Percentiles rank a stretch among this genome's conserved stretches.
phyloP scores from a whole-genome alignment of 2,797 vertebrate genomes.

The Florisuga fusca region DNA sequence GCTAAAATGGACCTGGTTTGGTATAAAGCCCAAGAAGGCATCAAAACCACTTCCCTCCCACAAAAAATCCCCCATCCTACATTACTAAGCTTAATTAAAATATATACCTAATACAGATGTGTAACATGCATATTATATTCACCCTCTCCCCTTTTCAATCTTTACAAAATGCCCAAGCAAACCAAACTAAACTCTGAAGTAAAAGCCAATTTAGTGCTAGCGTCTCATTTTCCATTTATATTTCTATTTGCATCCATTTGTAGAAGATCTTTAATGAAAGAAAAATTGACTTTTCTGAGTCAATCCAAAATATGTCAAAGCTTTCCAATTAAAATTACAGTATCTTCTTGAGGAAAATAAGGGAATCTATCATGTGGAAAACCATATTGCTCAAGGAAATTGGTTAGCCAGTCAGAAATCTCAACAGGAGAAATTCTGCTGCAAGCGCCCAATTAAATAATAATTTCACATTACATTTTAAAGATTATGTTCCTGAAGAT shows the following conservation, averaged over 20 bases:
- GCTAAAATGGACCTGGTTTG: not conserved
- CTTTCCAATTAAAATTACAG: slow-evolving; percentile 61
- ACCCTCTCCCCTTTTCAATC: not conserved
- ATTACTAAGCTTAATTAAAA: not conserved
- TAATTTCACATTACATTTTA: slow-evolving; percentile 33
- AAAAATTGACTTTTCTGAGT: slow-evolving; percentile 45
- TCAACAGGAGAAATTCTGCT: slow-evolving; percentile 20
- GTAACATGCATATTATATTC: not conserved
- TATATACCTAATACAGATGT: accelerated
- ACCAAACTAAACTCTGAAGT: not conserved
- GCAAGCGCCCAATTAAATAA: slow-evolving; percentile 53
- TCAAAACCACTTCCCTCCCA: not conserved
- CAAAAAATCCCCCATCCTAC: not conserved
- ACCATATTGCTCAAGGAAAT: slow-evolving; percentile 43
- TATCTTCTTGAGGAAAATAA: slow-evolving; percentile 45
- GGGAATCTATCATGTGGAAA: slow-evolving; percentile 46
- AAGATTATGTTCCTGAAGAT: slow-evolving; percentile 25
- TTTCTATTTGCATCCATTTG: slow-evolving; percentile 13
- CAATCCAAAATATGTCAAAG: not conserved
- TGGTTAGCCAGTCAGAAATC: slow-evolving; percentile 40
- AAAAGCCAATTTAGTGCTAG: not conserved
- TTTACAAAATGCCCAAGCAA: not conserved
- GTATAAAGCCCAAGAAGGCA: not conserved
- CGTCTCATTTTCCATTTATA: not conserved
- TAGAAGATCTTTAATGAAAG: slow-evolving; percentile 28